A percentile compares a stretch with the other conserved stretches of the same genome.
Conservation (phyloP, 2,888 invertebrate species). For the Erannis defoliaria region DNA sequence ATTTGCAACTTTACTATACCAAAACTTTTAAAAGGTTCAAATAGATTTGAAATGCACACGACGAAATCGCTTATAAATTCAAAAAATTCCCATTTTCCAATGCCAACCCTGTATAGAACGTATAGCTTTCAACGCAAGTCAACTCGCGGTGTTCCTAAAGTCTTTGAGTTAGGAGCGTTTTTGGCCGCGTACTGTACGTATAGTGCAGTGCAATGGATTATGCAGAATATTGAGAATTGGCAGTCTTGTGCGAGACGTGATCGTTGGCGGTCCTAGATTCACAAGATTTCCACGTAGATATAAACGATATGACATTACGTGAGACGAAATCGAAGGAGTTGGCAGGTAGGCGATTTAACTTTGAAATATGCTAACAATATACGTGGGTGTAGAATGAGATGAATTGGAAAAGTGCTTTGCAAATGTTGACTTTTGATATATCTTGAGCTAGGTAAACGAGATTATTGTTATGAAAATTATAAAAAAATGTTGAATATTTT, state of each 20-base stretch:
- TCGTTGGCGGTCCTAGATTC: conserved; percentile 51
- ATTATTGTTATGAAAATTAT: neutral
- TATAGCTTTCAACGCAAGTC: conserved; percentile 15
- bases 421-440: conserved; percentile 7
- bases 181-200: conserved; percentile 25
- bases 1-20: conserved; percentile 39
- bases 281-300: conserved; percentile 49
- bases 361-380: conserved; percentile 25
- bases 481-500: too few species aligned
- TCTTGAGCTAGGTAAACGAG: neutral
- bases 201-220: conserved; percentile 53
- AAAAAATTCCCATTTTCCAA: conserved; percentile 54
- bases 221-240: conserved; percentile 69
- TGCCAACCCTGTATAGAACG: conserved; percentile 11
- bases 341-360: conserved; percentile 33
- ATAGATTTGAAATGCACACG: conserved; percentile 61
- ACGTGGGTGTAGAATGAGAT: conserved; percentile 6
- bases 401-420: conserved; percentile 12
- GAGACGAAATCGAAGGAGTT: conserved; percentile 44
- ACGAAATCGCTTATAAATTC: conserved; percentile 60
- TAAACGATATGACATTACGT: conserved; percentile 58
- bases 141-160: conserved; percentile 12
- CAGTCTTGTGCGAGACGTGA: conserved; percentile 63
- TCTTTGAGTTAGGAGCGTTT: conserved; percentile 29
- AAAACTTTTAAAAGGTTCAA: conserved; percentile 50